These are phyloP conservation scores for Ectemnius cavifrons DNA, from an alignment of 2,888 invertebrate genomes.

Conservation along the genomic window DNA sequence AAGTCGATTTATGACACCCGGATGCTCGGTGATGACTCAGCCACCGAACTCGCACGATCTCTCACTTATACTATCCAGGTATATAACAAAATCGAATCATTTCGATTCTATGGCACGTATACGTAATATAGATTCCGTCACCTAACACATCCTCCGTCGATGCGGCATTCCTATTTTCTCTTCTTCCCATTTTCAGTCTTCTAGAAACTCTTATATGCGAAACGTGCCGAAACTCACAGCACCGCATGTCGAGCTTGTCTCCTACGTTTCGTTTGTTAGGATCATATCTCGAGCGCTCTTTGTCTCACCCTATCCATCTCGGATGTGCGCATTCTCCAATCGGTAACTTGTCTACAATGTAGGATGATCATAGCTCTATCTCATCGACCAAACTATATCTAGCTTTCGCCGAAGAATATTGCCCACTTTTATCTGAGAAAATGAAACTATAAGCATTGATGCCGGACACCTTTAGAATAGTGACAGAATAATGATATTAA, in stretches of 20 bases:
- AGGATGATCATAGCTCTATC: conserved; percentile 39
- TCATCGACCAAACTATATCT: not conserved
- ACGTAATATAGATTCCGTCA: conserved; percentile 27
- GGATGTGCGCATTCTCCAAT: conserved; percentile 17
- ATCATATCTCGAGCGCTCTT: not conserved
- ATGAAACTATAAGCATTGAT: no score
- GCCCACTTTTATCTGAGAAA: no score
- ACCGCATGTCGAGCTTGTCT: no score
- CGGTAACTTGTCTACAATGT: conserved; percentile 29
- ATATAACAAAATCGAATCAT: conserved; percentile 38
- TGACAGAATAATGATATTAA: no score
- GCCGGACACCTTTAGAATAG: no score
- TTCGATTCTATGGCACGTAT: conserved; percentile 49
- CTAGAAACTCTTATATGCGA: conserved; percentile 18
- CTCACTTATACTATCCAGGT: conserved; percentile 30
- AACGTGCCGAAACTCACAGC: conserved; percentile 8
- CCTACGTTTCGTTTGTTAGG: no score
- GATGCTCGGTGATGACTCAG: not conserved
- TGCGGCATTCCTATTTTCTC: not conserved
- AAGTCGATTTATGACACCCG: no score
- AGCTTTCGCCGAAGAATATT: no score
- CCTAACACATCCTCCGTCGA: conserved; percentile 6
- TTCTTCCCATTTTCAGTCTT: conserved; percentile 22
- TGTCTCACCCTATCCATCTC: not conserved
- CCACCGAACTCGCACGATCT: conserved; percentile 5